These are phyloP conservation scores for Calephelis nemesis DNA, from an alignment of 1,140 invertebrate genomes.

Conservation along the genomic window DNA sequence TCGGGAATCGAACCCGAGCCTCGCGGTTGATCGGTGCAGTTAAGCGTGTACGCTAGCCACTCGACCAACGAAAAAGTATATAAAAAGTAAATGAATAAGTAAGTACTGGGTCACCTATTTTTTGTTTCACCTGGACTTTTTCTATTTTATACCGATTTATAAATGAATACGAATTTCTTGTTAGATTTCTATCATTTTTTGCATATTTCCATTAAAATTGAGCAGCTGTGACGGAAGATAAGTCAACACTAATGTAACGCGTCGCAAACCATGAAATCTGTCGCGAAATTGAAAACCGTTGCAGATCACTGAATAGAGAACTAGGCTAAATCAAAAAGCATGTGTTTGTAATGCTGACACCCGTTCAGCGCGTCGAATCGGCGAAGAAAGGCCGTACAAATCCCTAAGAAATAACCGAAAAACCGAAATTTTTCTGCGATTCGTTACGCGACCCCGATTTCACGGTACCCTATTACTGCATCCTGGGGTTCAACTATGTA, in stretches of 20 bases:
- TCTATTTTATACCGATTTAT: background rate
- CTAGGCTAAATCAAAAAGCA: conserved; percentile 65
- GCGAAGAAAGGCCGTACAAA: conserved; percentile 77
- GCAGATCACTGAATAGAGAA: conserved; percentile 53
- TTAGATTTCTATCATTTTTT: conserved; percentile 20
- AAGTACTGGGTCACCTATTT: background rate
- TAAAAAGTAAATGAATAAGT: too few species aligned
- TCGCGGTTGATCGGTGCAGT: too few species aligned
- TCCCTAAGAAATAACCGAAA: conserved; percentile 78
- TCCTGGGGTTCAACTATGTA: conserved; percentile 36
- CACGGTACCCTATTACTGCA: conserved; percentile 65
- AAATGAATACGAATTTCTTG: conserved; percentile 18
- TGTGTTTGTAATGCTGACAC: conserved; percentile 75
- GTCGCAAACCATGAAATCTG: conserved; percentile 65
- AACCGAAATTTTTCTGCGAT: conserved; percentile 78
- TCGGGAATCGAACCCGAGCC: too few species aligned
- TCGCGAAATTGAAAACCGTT: conserved; percentile 72
- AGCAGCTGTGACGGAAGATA: conserved; percentile 77
- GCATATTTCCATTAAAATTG: conserved; percentile 42
- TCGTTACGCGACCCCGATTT: conserved; percentile 66
- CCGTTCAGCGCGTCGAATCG: conserved; percentile 70
- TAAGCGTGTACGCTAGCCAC: too few species aligned
- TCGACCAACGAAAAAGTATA: too few species aligned
- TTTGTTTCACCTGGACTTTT: background rate
- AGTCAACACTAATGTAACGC: conserved; percentile 78